Base-by-base conservation (phyloP, 2,888 invertebrate species). In the Bhutanitis thaidina region DNA sequence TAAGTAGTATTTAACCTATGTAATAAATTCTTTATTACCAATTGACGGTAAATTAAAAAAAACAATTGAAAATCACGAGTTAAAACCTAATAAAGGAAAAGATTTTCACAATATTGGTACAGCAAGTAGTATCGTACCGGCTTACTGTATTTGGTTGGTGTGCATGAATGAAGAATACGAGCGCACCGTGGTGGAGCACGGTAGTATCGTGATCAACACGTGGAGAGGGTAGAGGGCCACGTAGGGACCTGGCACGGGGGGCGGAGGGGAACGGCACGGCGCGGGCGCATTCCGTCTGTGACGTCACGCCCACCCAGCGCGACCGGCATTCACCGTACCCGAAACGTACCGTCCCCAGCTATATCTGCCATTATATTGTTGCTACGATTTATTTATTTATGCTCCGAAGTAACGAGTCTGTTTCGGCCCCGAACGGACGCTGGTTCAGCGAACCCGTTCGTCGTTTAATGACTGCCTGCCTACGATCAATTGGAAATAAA, bases 281-380 rank as follows among this genome's bases (percentile, higher is more conserved):
- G 79, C 78, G 74, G 79, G 78, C 86, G 78, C 88, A 89, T 89
- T 89, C 88, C 86, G 80, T 64, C 73, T 77, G 82, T 89, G 89
- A 89, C 89, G 89, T 89, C 89, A 89, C 80, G 89, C 74, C 88
- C 89, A 88, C 89, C 89, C 89, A 89, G 78, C 62, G 79, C 80
- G 81, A 78, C 84, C 80, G 80, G 79, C 84, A 80, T 82, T 84
- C 87, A 83, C 82, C 82, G 79, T 80, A 74, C 65, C 70, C 69
- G 73, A 65, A 63, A 59, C 71, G 66, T 62, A 69, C 64, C 69
- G 67, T 71, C 76, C 71, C 63, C 66, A 66, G 67, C 67, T 71
- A 73, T 77, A 80, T 78, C 79, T 80, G 77, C 74, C 73, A 77
- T 77, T 78, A 52, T 52, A 76, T 75, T 78, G 67, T 70, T 71